Conservation (phyloP, 2,888 invertebrate species). For the Dryocosmus kuriphilus region DNA sequence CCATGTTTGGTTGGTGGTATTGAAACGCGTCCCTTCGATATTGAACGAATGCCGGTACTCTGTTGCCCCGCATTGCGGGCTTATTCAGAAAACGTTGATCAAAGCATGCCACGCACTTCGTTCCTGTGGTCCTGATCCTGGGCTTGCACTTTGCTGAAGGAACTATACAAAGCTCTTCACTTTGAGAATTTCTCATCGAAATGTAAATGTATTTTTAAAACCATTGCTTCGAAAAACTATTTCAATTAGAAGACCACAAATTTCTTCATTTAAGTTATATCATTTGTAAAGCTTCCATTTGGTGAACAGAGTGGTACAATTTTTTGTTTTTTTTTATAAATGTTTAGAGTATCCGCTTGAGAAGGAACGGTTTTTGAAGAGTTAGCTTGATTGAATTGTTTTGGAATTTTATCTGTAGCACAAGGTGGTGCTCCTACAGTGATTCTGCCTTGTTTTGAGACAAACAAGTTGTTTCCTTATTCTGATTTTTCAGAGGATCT, state of each 20-base stretch:
- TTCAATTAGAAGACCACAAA: too few relatives aligned
- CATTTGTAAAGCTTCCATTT: too few relatives aligned
- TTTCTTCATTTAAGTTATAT: too few relatives aligned
- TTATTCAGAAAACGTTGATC: conserved; percentile 30
- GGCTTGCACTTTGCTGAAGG: conserved; percentile 18
- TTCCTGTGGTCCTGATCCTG: conserved; percentile 6
- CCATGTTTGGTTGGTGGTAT: conserved; percentile 29
- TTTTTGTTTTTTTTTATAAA: too few relatives aligned
- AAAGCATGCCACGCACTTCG: conserved; percentile 20
- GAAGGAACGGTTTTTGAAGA: background rate
- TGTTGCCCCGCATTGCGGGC: conserved; percentile 33
- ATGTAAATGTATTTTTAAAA: too few relatives aligned
- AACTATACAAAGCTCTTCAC: background rate
- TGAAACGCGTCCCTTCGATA: conserved; percentile 21
- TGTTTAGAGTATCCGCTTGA: background rate
- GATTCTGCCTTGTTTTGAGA: background rate
- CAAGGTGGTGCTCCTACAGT: background rate
- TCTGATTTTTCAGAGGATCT: background rate
- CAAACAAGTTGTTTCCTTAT: background rate
- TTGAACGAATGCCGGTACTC: conserved; percentile 17
- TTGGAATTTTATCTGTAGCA: background rate
- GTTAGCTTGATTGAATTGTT: background rate
- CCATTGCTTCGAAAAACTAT: too few relatives aligned
- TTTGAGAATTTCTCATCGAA: background rate
- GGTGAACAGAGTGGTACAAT: too few relatives aligned